These are phyloP conservation scores for Eristalinus sepulchralis DNA, from an alignment of 2,888 invertebrate species.

Conservation along the genomic window DNA sequence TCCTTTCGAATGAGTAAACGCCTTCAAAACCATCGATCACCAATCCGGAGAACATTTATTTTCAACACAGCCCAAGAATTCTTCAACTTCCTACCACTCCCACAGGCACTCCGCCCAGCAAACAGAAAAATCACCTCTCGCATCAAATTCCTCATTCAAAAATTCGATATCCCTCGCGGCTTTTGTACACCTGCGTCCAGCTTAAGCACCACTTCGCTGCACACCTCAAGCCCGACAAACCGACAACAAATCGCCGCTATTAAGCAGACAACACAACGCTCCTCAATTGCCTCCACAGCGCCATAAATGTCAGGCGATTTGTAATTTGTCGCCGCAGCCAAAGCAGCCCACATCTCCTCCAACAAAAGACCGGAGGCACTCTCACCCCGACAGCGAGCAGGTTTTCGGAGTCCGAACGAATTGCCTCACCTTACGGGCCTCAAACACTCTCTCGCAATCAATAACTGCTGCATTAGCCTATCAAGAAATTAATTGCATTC, in stretches of 20 bases:
- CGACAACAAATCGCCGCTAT: background rate
- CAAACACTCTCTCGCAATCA: conserved; percentile 30
- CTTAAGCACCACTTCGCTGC: background rate
- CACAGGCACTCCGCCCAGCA: background rate
- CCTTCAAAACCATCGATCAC: too few relatives aligned
- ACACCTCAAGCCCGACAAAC: background rate
- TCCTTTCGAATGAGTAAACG: too few relatives aligned
- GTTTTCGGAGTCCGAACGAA: conserved; percentile 10
- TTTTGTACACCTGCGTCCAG: background rate
- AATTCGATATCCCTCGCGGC: background rate
- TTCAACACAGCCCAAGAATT: background rate
- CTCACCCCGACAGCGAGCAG: background rate
- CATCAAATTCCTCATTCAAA: background rate
- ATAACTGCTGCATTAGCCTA: conserved; percentile 48
- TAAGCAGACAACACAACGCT: background rate
- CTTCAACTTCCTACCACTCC: background rate
- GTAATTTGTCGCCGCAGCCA: conserved; percentile 39
- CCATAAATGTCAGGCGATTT: conserved; percentile 35
- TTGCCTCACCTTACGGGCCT: background rate
- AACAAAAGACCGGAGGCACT: conserved; percentile 40
- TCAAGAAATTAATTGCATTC: conserved; percentile 40
- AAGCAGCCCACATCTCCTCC: conserved; percentile 26
- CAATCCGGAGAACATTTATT: too few relatives aligned
- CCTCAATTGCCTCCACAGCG: conserved; percentile 5
- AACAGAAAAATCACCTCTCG: background rate